A percentile compares a stretch with the other conserved stretches of the same genome.
Evolutionary conservation across 1,140 invertebrate species (phyloP).

Genomic region (Diorhabda carinulata): DNA sequence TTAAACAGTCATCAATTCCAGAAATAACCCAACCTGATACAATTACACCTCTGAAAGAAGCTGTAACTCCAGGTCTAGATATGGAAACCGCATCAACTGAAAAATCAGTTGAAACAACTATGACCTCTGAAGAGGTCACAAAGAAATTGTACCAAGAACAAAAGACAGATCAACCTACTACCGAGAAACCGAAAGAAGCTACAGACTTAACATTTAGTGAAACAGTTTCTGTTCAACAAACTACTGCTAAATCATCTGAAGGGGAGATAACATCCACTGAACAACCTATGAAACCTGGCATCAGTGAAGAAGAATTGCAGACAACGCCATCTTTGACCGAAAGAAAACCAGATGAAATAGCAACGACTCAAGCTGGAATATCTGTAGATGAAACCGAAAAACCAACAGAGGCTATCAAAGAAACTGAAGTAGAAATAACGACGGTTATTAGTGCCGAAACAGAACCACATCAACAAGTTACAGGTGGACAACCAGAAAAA

Average conservation of each 20-base stretch:
- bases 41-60: background rate
- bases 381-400: slow-evolving; percentile 3
- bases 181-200: background rate
- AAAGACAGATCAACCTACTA: slow-evolving; percentile 2
- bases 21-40: background rate
- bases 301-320: background rate
- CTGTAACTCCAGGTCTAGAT: too few species aligned
- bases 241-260: background rate
- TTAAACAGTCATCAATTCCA: slow-evolving; percentile 10
- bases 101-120: background rate
- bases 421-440: background rate
- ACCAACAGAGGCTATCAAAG: background rate
- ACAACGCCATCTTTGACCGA: too few species aligned
- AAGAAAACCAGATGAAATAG: background rate
- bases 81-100: slow-evolving; percentile 23
- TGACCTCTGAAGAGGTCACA: background rate
- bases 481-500: background rate
- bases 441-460: background rate
- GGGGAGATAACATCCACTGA: background rate
- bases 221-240: background rate
- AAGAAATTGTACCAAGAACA: background rate
- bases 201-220: background rate
- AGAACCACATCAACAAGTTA: too few species aligned
- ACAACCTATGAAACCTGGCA: background rate
- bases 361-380: background rate